Evolutionary conservation across 2,888 invertebrate genomes (phyloP), one percentile per base, ranked within the genome.

Genomic region (Nezara viridula): DNA sequence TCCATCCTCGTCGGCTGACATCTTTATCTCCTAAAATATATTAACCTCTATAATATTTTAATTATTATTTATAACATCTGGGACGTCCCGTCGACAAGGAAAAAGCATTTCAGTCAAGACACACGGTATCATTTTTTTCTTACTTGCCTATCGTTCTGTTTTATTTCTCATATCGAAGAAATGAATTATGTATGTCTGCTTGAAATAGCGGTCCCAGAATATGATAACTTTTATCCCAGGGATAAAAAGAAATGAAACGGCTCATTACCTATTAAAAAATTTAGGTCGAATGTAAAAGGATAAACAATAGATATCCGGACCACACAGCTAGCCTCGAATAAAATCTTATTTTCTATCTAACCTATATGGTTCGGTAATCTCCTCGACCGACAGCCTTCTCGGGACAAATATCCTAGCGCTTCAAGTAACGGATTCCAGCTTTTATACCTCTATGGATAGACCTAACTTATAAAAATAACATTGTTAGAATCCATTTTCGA

Each of bases 21-120:
- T 44, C 24, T 81, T 81, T 81, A 81, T 81, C 81, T 81, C 24
- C 12, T 81, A 47, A 44, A 81, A 81, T 81, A 81, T 44, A 81
- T 81, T 81, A 81, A 44, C 81, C 81, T 81, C 81, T 81, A 81
- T 81, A 81, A 81, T 81, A 81, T 81, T 81, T 81, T 81, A 81
- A 81, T 81, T 81, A 47, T 81, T 81, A 81, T 73, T 73, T 73
- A 81, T 81, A 44, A 44, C 14, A n/a, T 32, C 24, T 24, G 44
- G 44, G n/a, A 81, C 81, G 44, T n/a, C 47, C 44, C 81, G 81
- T 81, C 14, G 81, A 81, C 81, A 81, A 44, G 44, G 44, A 81
- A 81, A 81, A 81, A 44, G 81, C 81, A 81, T 81, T 77, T 81
- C n/a, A 47, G 81, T 44, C 40, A 81, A n/a, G 81, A 16, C 44